Base-by-base conservation (phyloP, 2,113 vertebrate genomes). In the Tyrannus savana region DNA sequence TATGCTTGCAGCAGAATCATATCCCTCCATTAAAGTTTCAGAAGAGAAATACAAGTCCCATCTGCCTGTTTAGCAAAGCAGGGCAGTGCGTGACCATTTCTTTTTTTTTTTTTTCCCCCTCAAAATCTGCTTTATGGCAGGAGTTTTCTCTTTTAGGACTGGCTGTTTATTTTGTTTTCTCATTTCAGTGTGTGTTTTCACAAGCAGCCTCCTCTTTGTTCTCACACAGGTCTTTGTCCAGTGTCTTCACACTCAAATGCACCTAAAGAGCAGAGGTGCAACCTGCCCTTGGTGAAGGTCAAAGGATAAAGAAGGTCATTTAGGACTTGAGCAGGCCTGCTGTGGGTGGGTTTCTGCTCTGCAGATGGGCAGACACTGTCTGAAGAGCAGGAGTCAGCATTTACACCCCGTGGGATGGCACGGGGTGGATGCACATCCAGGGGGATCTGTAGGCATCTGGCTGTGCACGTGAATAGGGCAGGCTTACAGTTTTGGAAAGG, bases 41-140 rank as follows among this genome's bases (percentile, higher is more conserved):
- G 79, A 93, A 89, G 60, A 89, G 78, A 97, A 88, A 87, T 86
- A 84, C 90, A 94, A 86, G 83, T 88, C 80, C 82, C 72, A 77
- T 95, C 87, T 95, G 93, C 84, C 75, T 93, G 92, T 91, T 95
- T 96, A 95, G 96, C 93, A 96, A 93, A 90, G 64, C 89, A 88
- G 64, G 87, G 74, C 81, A 89, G 88, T 72, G 82, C 71, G 76
- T 12, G 3, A 33, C 63, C 3, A 0, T 62, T 91, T 68, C 46
- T 24, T 44, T 59, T 41, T 79, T 60, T 35, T 55, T 14, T 2
- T 46, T 24, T 9, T 8, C 23, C 1, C 9, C 18, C 68, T 71
- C 41, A 39, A 87, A 88, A 93, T 88, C 53, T 91, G 42, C 56
- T 90, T 92, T 87, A 58, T 94, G 55, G 68, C 64, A 74, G 63